Conservation (phyloP, 1,140 invertebrate genomes). For the Drosophila kanapiae region DNA sequence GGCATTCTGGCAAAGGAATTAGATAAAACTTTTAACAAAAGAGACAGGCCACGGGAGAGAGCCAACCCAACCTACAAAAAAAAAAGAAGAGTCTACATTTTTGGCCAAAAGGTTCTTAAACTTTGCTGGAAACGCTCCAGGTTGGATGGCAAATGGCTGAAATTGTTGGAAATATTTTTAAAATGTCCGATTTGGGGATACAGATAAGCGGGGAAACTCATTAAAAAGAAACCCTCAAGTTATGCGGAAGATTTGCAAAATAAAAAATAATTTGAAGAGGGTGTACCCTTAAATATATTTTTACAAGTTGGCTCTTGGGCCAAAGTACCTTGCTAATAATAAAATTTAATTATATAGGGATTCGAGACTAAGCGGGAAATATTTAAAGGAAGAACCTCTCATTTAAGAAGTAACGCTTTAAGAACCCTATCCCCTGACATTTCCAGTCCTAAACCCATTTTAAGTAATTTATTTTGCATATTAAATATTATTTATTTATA, state of each 20-base stretch:
- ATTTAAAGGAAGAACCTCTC: neutral
- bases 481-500: neutral
- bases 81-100: neutral
- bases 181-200: constrained; percentile 28
- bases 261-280: neutral
- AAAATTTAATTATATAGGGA: neutral
- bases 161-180: constrained; percentile 14
- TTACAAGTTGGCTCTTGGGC: neutral
- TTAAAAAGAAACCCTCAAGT: constrained; percentile 20
- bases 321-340: neutral
- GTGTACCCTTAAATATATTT: neutral
- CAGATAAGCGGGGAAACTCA: constrained; percentile 18
- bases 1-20: constrained; percentile 31
- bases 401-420: too few species aligned
- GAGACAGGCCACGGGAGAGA: constrained; percentile 7
- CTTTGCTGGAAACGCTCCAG: constrained; percentile 21
- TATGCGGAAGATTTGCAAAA: neutral
- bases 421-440: neutral
- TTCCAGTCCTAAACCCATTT: neutral
- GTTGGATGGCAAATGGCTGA: constrained; percentile 19
- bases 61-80: constrained; percentile 7
- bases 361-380: too few species aligned
- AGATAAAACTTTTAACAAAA: constrained; percentile 46
- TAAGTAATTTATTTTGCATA: neutral
- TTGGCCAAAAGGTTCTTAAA: constrained; percentile 28